Evolutionary conservation across 2,797 vertebrate genomes (phyloP).

Genomic region (Alca torda): DNA sequence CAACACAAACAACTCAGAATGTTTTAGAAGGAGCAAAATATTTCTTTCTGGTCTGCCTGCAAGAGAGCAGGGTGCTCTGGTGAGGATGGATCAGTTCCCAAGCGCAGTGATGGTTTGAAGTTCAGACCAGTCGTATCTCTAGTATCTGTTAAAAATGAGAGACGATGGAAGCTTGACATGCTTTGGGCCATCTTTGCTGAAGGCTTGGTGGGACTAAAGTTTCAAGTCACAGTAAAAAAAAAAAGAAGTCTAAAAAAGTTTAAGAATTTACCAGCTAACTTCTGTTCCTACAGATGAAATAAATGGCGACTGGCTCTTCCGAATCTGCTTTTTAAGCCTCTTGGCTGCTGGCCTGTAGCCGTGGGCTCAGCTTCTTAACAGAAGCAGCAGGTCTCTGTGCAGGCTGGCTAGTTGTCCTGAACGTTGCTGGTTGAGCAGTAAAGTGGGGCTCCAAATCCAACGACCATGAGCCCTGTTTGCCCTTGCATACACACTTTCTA

Average conservation of each 20-base stretch:
- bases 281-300: neutral
- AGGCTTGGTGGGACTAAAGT: neutral
- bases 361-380: neutral
- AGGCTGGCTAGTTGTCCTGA: neutral
- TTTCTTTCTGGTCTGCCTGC: neutral
- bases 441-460: neutral
- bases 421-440: neutral
- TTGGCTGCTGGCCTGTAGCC: neutral
- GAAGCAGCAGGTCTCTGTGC: neutral
- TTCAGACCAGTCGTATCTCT: fast-evolving
- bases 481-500: neutral
- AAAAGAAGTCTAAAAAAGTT: neutral
- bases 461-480: neutral
- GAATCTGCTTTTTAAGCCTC: neutral
- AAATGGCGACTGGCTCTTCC: neutral
- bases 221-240: neutral
- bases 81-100: neutral
- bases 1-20: neutral
- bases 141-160: neutral
- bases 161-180: neutral
- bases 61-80: neutral
- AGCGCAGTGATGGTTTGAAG: neutral
- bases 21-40: neutral
- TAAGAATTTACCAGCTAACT: neutral
- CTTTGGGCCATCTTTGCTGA: neutral